Base-by-base conservation (phyloP, 1,140 invertebrate genomes). In the Vanessa tameamea region DNA sequence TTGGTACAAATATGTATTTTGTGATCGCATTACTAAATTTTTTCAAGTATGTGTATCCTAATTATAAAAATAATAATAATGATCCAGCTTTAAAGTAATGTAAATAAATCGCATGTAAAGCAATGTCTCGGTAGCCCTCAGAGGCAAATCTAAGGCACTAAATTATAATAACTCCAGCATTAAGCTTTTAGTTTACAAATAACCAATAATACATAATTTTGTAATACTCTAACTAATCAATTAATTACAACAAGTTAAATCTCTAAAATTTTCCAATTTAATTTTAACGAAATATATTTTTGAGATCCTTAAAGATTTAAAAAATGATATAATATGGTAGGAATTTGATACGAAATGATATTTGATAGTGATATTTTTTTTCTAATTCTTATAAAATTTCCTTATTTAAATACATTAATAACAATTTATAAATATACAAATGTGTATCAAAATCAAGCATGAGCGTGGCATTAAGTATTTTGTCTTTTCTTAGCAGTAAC, bases 401-500 rank as follows among this genome's bases (percentile, higher is more conserved):
- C 14, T 61, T 20, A 43, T 2, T 12, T 57, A 57, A 37, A 31
- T 61, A 61, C 31, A 61, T 61, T 26, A 37, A 57, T 61, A 72
- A 72, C 64, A 66, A 66, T 59, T 55, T 72, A 72, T 72, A 72
- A 72, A 72, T 61, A 57, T 66, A 72, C 64, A 72, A 72, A 72
- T 65, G 23, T 48, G 47, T 72, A 71, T 64, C 15, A 51, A 72
- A 66, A 67, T 72, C 67, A 69, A 69, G 53, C 26, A 55, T 53
- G 50, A 13, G 67, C 53, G 43, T 23, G 53, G 15, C 31, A 23
- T 13, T 13, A 11, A 59, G 23, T 9, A 59, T 26, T 26, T 57
- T 14, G 12, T 59, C 20, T 31, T n/a, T 26, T 31, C 6, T 43
- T 51, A 51, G 48, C 48, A 3, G 48, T n/a, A n/a, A 51, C 12